A percentile compares a stretch with the other conserved stretches of the same genome.
Evolutionary conservation across 1,140 invertebrate species (phyloP).

Genomic region (Bombus confusus): DNA sequence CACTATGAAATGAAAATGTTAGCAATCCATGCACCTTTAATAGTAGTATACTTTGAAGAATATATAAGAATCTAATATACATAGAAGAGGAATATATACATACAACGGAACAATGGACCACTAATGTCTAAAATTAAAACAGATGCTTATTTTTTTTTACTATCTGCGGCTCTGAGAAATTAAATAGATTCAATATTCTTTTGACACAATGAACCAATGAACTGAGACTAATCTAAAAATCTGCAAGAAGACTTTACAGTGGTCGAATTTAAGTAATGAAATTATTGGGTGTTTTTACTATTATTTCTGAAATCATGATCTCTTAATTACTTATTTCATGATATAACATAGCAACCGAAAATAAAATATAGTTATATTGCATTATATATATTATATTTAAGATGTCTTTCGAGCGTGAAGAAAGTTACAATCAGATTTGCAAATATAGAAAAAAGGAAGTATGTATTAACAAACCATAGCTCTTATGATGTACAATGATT

Average conservation of each 20-base stretch:
- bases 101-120: slow-evolving; percentile 74
- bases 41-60: slow-evolving; percentile 48
- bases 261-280: slow-evolving; percentile 32
- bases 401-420: slow-evolving; percentile 47
- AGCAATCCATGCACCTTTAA: slow-evolving; percentile 55
- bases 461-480: slow-evolving; percentile 66
- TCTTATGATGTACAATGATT: slow-evolving; percentile 80
- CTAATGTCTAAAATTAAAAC: slow-evolving; percentile 70
- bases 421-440: slow-evolving; percentile 50
- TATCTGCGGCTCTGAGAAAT: slow-evolving; percentile 63
- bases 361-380: slow-evolving; percentile 35
- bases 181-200: slow-evolving; percentile 57
- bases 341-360: slow-evolving; percentile 21
- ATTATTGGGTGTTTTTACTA: slow-evolving; percentile 36
- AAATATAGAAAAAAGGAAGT: slow-evolving; percentile 48
- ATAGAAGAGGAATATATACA: slow-evolving; percentile 61
- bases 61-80: slow-evolving; percentile 39
- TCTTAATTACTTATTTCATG: slow-evolving; percentile 43
- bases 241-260: slow-evolving; percentile 41
- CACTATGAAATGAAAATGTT: slow-evolving; percentile 57
- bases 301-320: slow-evolving; percentile 45
- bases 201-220: slow-evolving; percentile 46
- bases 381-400: slow-evolving; percentile 38
- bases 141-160: slow-evolving; percentile 78
- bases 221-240: slow-evolving; percentile 53